A percentile compares a stretch with the other conserved stretches of the same genome.
Conservation (phyloP, 2,113 vertebrate species). For the Platycercus adscitus region DNA sequence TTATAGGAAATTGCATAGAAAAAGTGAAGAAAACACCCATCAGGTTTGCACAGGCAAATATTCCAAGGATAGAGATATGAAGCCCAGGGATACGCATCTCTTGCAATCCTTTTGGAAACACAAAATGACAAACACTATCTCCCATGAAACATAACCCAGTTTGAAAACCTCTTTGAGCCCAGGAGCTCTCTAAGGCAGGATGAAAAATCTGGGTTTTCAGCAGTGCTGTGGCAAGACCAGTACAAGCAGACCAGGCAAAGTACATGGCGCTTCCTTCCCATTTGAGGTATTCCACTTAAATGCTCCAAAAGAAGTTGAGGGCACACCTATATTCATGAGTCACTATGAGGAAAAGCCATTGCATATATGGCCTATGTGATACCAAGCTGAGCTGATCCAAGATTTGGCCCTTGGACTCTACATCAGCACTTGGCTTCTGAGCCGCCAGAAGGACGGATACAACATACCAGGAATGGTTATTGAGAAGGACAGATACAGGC, state of each 20-base stretch:
- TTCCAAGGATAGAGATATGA: neutral
- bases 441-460: neutral
- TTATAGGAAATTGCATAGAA: neutral
- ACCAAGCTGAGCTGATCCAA: neutral
- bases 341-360: neutral
- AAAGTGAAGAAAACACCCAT: neutral
- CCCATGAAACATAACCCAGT: neutral
- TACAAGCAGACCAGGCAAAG: neutral
- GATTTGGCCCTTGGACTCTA: neutral
- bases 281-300: slow-evolving; percentile 10
- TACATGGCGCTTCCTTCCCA: neutral
- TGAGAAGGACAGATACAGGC: neutral
- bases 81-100: neutral
- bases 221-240: neutral
- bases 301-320: neutral
- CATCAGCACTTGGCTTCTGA: neutral
- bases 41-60: neutral
- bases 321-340: slow-evolving; percentile 17
- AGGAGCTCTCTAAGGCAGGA: neutral
- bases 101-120: neutral
- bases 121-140: neutral
- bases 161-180: neutral
- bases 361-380: neutral
- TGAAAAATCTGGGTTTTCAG: neutral
- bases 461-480: neutral